These are phyloP conservation scores for Emydoidea blandingii DNA, from an alignment of 2,797 vertebrate species.

Conservation along the genomic window DNA sequence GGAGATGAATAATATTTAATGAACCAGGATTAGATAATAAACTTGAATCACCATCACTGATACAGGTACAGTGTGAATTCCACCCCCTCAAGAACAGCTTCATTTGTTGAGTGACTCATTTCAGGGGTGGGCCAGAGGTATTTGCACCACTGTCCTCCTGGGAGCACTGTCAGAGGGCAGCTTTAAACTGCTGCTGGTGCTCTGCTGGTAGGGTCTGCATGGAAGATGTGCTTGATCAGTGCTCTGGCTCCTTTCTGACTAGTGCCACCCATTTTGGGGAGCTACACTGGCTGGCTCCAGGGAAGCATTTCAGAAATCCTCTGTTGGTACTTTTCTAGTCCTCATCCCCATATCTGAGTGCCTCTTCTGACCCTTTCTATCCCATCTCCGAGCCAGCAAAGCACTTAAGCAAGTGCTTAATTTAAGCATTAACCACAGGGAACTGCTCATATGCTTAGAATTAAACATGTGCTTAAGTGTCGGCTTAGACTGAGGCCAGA, in stretches of 20 bases:
- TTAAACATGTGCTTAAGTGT: neutral
- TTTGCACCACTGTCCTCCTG: neutral
- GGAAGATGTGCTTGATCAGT: neutral
- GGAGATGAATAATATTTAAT: neutral
- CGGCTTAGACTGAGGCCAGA: neutral
- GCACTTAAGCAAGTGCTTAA: neutral
- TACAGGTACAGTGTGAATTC: neutral
- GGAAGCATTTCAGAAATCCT: neutral
- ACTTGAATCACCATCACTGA: neutral
- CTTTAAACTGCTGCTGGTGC: neutral
- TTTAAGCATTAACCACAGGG: neutral
- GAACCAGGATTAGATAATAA: neutral
- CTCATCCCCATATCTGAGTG: neutral
- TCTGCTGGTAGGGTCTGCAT: neutral
- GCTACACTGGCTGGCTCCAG: neutral
- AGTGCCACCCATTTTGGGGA: neutral
- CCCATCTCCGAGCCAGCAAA: neutral
- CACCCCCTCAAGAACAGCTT: neutral
- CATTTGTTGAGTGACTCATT: neutral
- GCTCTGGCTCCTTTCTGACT: neutral
- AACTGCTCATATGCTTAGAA: neutral
- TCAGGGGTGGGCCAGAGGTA: neutral
- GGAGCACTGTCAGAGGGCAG: neutral
- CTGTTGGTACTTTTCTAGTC: neutral
- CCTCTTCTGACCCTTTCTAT: neutral